Percentiles rank a stretch among this genome's conserved stretches.
These are phyloP conservation scores for Melanostoma scalare DNA, from an alignment of 2,888 invertebrate genomes.

Conservation along the genomic window DNA sequence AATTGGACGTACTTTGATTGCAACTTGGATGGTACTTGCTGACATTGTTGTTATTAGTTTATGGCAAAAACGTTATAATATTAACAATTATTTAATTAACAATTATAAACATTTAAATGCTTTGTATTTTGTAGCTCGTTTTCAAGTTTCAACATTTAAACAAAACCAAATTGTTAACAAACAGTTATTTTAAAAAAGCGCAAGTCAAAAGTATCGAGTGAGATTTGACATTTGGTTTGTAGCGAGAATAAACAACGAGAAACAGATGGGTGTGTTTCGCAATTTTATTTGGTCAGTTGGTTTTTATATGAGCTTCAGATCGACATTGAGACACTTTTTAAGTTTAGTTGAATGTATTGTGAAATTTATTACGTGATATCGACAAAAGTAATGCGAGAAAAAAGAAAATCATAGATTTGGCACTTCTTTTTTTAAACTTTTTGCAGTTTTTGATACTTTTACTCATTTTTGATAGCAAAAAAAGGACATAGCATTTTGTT, in stretches of 20 bases:
- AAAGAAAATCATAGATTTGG: too few species aligned
- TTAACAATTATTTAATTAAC: constrained; percentile 74
- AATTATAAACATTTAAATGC: constrained; percentile 47
- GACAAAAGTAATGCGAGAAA: too few species aligned
- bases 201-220: constrained; percentile 50
- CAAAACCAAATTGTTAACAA: constrained; percentile 39
- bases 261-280: constrained; percentile 30
- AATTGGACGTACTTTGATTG: constrained; percentile 88
- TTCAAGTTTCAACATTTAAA: constrained; percentile 55
- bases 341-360: too few species aligned
- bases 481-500: too few species aligned
- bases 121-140: constrained; percentile 2
- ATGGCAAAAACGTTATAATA: constrained; percentile 50
- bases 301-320: too few species aligned
- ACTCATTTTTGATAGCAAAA: too few species aligned
- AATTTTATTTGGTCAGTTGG: not conserved
- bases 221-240: constrained; percentile 1
- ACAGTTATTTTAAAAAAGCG: constrained; percentile 68
- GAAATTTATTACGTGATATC: too few species aligned
- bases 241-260: not conserved
- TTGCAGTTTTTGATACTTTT: too few species aligned
- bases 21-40: constrained; percentile 85
- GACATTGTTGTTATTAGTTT: constrained; percentile 69
- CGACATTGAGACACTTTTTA: too few species aligned
- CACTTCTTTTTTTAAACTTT: too few species aligned